Base-by-base conservation (phyloP, 2,113 vertebrate genomes). In the Falcunculus frontatus region DNA sequence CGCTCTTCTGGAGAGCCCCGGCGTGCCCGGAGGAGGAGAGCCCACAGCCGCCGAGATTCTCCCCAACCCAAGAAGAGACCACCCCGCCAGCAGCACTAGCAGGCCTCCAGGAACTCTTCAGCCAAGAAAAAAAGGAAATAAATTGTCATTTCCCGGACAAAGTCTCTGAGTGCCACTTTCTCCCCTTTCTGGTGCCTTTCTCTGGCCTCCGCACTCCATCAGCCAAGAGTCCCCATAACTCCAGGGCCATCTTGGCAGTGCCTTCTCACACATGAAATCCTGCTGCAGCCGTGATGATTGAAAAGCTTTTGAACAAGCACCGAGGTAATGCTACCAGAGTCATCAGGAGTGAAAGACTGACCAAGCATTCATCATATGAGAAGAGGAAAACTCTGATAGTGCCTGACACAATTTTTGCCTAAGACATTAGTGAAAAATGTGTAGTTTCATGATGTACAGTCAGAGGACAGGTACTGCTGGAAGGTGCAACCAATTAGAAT, bases 311-410 rank as follows among this genome's bases (percentile, higher is more conserved):
- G 30, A 67, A 55, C 27, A 80, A 80, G 35, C 35, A 55, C 10
- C 0, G 0, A 19, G 17, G 14, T 27, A 8, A 17, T 53, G 50
- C 15, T 41, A 11, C 7, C 30, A 67, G 30, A 20, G 4, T 15
- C 17, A 47, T 33, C 10, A 47, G 9, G 12, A 57, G 15, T 57
- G 26, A 47, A 67, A 74, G 60, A 13, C 20, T 68, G 11, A 50
- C 37, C 20, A 82, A 33, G 6, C 7, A 20, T 57, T 39, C 14
- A 18, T 63, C 7, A 22, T 17, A 33, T 10, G 17, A 75, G 27
- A 49, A 44, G 33, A 55, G 16, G 7, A 50, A 69, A 87, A 46
- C 25, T 37, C 42, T n/a, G 29, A n/a, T n/a, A 50, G 16, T 13
- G 7, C 32, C 62, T 16, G 22, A 62, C 27, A 56, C 5, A 26